These are phyloP conservation scores for Tachycineta bicolor DNA, from an alignment of 2,113 vertebrate genomes.

Conservation along the genomic window DNA sequence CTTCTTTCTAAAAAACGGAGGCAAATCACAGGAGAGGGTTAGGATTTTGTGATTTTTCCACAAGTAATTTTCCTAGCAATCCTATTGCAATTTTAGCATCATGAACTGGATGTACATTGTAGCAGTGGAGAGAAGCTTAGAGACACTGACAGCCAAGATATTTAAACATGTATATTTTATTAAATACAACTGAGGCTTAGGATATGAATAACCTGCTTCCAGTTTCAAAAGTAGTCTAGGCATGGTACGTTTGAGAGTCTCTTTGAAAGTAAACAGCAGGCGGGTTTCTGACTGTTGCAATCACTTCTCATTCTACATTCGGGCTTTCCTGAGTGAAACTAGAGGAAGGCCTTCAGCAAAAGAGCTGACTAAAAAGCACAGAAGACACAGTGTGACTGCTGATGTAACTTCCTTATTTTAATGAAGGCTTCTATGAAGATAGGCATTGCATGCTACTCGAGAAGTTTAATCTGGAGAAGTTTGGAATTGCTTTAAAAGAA, in stretches of 20 bases:
- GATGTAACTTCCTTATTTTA: slow-evolving; percentile 5
- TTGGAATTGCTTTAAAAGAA: not conserved
- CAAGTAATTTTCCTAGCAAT: not conserved
- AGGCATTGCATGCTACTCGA: not conserved
- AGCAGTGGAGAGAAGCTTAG: not conserved
- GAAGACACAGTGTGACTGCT: not conserved
- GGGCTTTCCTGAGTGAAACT: not conserved
- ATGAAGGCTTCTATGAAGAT: not conserved
- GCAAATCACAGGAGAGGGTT: not conserved
- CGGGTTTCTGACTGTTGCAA: not conserved
- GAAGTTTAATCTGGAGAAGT: not conserved
- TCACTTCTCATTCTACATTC: not conserved
- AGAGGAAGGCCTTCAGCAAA: not conserved
- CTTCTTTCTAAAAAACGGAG: not conserved
- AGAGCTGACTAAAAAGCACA: not conserved
- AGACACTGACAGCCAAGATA: not conserved
- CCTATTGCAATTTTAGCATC: not conserved
- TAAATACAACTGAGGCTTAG: not conserved
- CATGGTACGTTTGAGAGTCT: not conserved
- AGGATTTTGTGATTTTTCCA: not conserved
- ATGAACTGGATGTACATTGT: not conserved
- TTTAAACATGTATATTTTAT: not conserved
- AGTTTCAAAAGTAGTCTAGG: not conserved
- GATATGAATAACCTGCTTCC: not conserved
- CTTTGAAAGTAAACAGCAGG: not conserved